Conservation (phyloP, 2,888 invertebrate species). For the Thelaira solivaga region DNA sequence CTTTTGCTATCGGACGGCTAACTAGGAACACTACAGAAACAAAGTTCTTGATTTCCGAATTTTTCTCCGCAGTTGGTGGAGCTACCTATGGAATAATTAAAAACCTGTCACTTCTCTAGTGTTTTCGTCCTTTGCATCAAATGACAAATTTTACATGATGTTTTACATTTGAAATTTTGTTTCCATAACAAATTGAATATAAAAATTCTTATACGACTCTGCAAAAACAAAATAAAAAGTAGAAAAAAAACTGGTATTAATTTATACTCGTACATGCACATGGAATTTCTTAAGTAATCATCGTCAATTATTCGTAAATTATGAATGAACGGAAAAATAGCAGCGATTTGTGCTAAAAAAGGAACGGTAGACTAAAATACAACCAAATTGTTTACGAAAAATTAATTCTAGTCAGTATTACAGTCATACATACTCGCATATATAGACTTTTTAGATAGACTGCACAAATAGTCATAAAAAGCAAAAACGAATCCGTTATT, state of each 20-base stretch:
- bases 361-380: slow-evolving; percentile 31
- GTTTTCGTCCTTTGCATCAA: no score
- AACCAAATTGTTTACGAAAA: slow-evolving; percentile 18
- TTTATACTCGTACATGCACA: slow-evolving; percentile 18
- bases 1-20: no score
- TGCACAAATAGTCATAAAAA: background rate
- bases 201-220: no score
- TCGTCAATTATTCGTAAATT: slow-evolving; percentile 57
- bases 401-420: slow-evolving; percentile 46
- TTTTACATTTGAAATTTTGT: no score
- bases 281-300: slow-evolving; percentile 52
- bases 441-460: background rate
- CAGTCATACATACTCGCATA: slow-evolving; percentile 10
- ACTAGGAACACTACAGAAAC: no score
- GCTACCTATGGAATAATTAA: no score
- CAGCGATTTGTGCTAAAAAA: slow-evolving; percentile 51
- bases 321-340: slow-evolving; percentile 52
- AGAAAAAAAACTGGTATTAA: background rate
- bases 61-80: no score
- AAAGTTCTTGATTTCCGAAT: no score
- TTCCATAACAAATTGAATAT: no score
- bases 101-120: no score
- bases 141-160: no score
- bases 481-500: slow-evolving; percentile 44
- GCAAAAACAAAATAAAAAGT: no score